Percentiles rank a stretch among this genome's conserved stretches.
Evolutionary conservation across 2,888 invertebrate species (phyloP).

Genomic region (Conchocele bisecta): DNA sequence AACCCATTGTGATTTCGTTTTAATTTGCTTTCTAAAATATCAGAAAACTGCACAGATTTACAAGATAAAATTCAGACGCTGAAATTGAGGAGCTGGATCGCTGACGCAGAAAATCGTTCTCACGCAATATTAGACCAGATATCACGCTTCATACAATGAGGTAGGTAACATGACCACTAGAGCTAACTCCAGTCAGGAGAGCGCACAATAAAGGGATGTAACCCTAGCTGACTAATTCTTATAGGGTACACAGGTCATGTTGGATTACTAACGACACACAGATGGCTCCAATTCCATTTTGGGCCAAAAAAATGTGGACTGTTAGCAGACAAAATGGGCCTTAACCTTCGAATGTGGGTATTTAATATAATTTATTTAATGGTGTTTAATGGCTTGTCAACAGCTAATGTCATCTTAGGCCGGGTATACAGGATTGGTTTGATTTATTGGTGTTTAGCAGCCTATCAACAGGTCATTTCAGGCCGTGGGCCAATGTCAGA

Average conservation of each 20-base stretch:
- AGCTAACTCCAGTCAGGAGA: slow-evolving; percentile 48
- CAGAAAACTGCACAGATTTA: slow-evolving; percentile 37
- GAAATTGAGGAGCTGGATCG: slow-evolving; percentile 45
- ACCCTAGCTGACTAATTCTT: slow-evolving; percentile 51
- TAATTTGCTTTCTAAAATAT: slow-evolving; percentile 56
- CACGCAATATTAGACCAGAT: slow-evolving; percentile 54
- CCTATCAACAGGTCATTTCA: no score
- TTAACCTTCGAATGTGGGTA: no score
- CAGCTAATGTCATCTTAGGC: no score
- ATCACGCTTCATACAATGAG: slow-evolving; percentile 38
- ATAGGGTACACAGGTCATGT: slow-evolving; percentile 39
- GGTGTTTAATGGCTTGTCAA: no score
- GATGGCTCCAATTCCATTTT: no score
- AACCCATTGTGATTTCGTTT: slow-evolving; percentile 27
- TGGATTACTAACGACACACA: no score
- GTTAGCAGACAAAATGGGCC: no score
- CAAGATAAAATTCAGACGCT: slow-evolving; percentile 35
- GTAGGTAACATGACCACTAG: slow-evolving; percentile 55
- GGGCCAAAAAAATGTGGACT: no score
- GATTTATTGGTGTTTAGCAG: no score
- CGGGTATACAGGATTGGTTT: no score
- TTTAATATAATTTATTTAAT: no score
- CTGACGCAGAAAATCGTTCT: slow-evolving; percentile 53
- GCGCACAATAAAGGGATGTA: slow-evolving; percentile 45
- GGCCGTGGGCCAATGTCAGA: no score